Conservation (phyloP, 2,797 vertebrate species). For the Bucorvus abyssinicus region DNA sequence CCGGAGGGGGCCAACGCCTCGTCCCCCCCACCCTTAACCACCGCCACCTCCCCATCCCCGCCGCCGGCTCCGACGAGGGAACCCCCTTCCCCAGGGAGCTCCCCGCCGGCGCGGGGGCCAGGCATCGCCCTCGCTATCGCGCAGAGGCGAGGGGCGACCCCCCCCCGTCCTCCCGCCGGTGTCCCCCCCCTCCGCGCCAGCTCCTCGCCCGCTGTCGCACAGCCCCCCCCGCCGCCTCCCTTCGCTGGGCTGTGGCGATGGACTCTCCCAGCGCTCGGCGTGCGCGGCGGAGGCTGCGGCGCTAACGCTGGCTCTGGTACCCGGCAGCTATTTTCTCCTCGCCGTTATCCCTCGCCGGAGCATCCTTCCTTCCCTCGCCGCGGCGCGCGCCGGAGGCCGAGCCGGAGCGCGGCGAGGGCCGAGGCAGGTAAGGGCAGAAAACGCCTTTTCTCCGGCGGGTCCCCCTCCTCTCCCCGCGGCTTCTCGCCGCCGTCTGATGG, state of each 20-base stretch:
- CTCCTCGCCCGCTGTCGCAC: neutral
- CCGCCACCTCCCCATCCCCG: too few species aligned
- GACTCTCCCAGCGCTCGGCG: slow-evolving; percentile 50
- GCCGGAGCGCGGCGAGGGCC: neutral
- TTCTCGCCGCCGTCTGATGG: too few species aligned
- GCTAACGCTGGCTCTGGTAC: slow-evolving; percentile 7
- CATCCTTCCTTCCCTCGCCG: neutral
- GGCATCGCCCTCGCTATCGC: too few species aligned
- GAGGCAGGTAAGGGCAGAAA: slow-evolving; percentile 26
- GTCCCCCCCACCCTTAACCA: too few species aligned
- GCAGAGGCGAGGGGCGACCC: neutral
- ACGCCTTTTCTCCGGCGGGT: too few species aligned
- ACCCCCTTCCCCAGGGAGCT: too few species aligned
- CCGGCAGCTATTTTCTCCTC: neutral
- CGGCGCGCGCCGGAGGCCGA: neutral
- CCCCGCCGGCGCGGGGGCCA: too few species aligned
- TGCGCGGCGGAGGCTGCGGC: slow-evolving; percentile 35
- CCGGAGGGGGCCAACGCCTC: too few species aligned
- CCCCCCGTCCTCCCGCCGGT: neutral
- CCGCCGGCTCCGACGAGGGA: too few species aligned
- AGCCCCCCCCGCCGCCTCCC: neutral
- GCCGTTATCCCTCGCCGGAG: slow-evolving; percentile 17
- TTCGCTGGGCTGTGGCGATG: slow-evolving; percentile 21
- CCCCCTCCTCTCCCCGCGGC: neutral
- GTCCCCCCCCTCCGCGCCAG: neutral